Evolutionary conservation across 2,113 vertebrate species (phyloP).

Genomic region (Turnix velox): DNA sequence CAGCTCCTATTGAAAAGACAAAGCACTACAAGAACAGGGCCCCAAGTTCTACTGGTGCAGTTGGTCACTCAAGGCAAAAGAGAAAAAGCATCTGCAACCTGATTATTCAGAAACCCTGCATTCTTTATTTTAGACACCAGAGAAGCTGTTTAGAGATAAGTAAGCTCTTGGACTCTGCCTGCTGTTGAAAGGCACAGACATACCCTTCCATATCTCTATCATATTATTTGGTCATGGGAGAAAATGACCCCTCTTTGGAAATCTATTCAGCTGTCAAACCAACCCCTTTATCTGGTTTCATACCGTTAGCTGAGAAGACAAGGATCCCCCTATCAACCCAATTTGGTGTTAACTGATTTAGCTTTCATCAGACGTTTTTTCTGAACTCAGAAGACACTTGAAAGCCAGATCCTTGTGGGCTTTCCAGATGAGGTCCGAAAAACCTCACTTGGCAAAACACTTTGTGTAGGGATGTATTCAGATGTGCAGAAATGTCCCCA

Average conservation of each 20-base stretch:
- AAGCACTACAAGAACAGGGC: neutral
- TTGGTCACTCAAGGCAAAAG: neutral
- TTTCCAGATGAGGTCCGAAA: constrained; percentile 27
- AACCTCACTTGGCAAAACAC: constrained; percentile 8
- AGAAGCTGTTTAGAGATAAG: constrained; percentile 34
- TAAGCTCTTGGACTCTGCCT: constrained; percentile 20
- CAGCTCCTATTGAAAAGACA: neutral
- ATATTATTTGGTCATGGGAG: constrained; percentile 58
- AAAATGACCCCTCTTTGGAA: constrained; percentile 52
- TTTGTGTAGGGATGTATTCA: neutral
- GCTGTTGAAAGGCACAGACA: constrained; percentile 43
- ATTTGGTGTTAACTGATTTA: constrained; percentile 54
- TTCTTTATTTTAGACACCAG: constrained; percentile 34
- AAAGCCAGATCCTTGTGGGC: neutral
- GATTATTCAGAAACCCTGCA: constrained; percentile 10
- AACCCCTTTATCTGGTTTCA: constrained; percentile 53
- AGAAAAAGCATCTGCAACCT: neutral
- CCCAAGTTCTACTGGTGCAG: neutral
- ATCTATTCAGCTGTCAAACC: constrained; percentile 54
- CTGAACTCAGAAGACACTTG: neutral
- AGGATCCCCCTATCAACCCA: constrained; percentile 54
- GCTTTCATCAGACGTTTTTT: constrained; percentile 44
- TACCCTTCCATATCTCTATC: constrained; percentile 26
- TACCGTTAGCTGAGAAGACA: constrained; percentile 51
- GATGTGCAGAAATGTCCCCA: constrained; percentile 19